Evolutionary conservation across 2,888 invertebrate genomes (phyloP).

Genomic region (Drosophila phalerata): DNA sequence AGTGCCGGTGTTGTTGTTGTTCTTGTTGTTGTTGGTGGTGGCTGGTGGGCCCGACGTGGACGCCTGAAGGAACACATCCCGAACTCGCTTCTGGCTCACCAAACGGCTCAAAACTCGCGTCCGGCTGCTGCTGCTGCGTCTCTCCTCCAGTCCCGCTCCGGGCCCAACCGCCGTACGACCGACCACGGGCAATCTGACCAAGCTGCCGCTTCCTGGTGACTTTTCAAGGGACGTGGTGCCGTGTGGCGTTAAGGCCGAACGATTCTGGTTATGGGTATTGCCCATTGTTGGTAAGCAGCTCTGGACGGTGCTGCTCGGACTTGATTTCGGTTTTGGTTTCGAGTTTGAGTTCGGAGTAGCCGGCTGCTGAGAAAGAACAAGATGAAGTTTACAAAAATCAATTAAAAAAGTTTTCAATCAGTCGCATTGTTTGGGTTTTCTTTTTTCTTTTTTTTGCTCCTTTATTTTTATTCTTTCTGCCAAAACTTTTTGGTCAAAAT

Average conservation of each 20-base stretch:
- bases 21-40: not conserved
- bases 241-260: constrained; percentile 23
- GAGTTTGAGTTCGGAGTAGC: not conserved
- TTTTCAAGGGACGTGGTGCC: constrained; percentile 57
- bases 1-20: constrained; percentile 37
- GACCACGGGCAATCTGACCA: constrained; percentile 44
- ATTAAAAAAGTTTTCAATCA: constrained; percentile 84
- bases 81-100: constrained; percentile 79
- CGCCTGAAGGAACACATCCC: constrained; percentile 65
- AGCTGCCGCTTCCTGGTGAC: constrained; percentile 49
- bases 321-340: not conserved
- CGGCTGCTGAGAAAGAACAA: constrained; percentile 13
- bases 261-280: constrained; percentile 69
- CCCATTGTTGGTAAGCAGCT: constrained; percentile 67
- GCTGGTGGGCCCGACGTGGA: constrained; percentile 32
- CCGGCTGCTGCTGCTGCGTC: constrained; percentile 68
- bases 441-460: constrained; percentile 23
- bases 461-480: constrained; percentile 19
- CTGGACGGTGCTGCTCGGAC: not conserved
- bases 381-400: constrained; percentile 77
- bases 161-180: constrained; percentile 26
- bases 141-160: constrained; percentile 13
- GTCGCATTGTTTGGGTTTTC: constrained; percentile 71
- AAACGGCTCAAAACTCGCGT: constrained; percentile 82
- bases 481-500: constrained; percentile 56